Percentiles rank a stretch among this genome's conserved stretches.
Evolutionary conservation across 1,140 invertebrate genomes (phyloP).

Genomic region (Achroia grisella): DNA sequence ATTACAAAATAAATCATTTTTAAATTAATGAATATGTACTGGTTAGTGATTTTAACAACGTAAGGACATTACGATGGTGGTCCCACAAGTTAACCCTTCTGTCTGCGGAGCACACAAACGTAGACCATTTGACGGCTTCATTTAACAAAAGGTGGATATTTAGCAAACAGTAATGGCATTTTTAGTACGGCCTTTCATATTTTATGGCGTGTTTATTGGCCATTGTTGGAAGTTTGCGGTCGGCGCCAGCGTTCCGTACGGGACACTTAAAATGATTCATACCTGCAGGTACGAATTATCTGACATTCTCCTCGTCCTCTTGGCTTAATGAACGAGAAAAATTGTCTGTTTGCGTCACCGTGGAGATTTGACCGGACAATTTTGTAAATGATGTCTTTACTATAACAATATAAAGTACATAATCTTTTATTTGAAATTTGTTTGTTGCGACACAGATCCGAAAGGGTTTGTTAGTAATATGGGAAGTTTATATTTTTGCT

Average conservation of each 20-base stretch:
- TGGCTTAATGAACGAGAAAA: slow-evolving; percentile 40
- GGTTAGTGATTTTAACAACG: slow-evolving; percentile 16
- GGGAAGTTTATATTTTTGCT: no score
- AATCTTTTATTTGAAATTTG: no score
- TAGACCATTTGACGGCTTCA: slow-evolving; percentile 38
- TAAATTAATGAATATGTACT: slow-evolving; percentile 4
- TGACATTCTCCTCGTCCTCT: slow-evolving; percentile 20
- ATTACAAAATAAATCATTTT: no score
- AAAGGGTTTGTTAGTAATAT: no score
- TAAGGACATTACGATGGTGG: slow-evolving; percentile 9
- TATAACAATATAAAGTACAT: neutral
- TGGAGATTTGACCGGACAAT: slow-evolving; percentile 2
- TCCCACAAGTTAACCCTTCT: no score
- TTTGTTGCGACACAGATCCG: no score
- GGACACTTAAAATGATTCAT: slow-evolving; percentile 50
- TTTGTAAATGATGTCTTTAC: neutral
- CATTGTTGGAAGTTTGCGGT: slow-evolving; percentile 43
- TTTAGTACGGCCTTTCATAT: slow-evolving; percentile 60
- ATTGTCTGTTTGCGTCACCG: slow-evolving; percentile 17
- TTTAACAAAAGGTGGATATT: slow-evolving; percentile 65
- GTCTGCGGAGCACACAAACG: no score
- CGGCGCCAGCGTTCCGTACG: slow-evolving; percentile 23
- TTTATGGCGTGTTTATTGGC: slow-evolving; percentile 68
- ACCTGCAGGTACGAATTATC: slow-evolving; percentile 31
- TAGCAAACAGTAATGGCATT: slow-evolving; percentile 58